phyloP scores from a whole-genome alignment of 1,140 invertebrate species.

The Hyles euphorbiae region DNA sequence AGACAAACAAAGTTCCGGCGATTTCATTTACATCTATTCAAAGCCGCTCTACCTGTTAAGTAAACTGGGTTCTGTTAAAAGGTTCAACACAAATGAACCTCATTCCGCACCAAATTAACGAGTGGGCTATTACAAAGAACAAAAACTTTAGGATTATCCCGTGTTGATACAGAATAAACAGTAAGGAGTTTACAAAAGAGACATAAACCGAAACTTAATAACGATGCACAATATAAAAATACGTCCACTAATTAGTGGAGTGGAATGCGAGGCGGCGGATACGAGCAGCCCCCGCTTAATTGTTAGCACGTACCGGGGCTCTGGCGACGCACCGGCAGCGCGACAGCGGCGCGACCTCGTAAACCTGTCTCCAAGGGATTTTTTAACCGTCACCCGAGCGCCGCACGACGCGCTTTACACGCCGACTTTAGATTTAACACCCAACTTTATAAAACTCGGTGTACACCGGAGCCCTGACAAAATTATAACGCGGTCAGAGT shows the following conservation, averaged over 20 bases:
- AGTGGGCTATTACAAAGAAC: background rate
- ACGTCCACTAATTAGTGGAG: slow-evolving; percentile 26
- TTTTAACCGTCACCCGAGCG: slow-evolving; percentile 18
- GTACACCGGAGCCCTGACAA: slow-evolving; percentile 24
- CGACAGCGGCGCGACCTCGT: slow-evolving; percentile 10
- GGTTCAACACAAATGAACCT: slow-evolving; percentile 25
- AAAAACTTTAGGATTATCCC: slow-evolving; percentile 14
- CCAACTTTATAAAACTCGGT: slow-evolving; percentile 19
- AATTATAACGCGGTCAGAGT: slow-evolving; percentile 36
- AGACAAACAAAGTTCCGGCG: slow-evolving; percentile 37
- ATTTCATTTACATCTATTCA: slow-evolving; percentile 55
- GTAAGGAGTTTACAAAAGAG: slow-evolving; percentile 24
- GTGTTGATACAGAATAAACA: slow-evolving; percentile 14
- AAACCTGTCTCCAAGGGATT: slow-evolving; percentile 26
- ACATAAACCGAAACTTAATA: slow-evolving; percentile 23
- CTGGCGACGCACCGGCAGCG: background rate
- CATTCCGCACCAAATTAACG: slow-evolving; percentile 12
- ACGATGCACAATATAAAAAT: slow-evolving; percentile 19
- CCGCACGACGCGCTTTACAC: slow-evolving; percentile 20
- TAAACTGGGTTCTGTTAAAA: slow-evolving; percentile 44
- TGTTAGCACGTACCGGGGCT: slow-evolving; percentile 21
- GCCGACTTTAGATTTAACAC: slow-evolving; percentile 19
- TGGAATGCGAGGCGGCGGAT: slow-evolving; percentile 21
- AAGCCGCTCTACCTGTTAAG: slow-evolving; percentile 25
- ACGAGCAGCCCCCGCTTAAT: slow-evolving; percentile 19